phyloP scores from a whole-genome alignment of 2,888 invertebrate species.

The Nasonovia ribisnigri region DNA sequence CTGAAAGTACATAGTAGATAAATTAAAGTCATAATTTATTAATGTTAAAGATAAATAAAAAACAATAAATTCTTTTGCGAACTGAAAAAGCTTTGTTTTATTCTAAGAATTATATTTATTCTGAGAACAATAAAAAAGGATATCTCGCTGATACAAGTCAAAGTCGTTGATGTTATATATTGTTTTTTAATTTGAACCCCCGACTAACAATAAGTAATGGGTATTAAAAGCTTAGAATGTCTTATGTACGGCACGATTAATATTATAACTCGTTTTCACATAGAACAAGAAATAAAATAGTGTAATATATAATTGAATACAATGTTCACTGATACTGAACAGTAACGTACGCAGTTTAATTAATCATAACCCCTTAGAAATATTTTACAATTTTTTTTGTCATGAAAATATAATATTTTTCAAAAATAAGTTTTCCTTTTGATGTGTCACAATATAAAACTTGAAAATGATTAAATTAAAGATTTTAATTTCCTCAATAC shows the following conservation, averaged over 20 bases:
- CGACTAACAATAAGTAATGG: neutral
- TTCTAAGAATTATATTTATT: neutral
- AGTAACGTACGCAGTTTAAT: neutral
- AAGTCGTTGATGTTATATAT: neutral
- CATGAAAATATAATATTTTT: neutral
- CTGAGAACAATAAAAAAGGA: neutral
- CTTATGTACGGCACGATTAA: neutral
- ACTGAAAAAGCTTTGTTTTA: neutral
- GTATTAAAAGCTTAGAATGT: neutral
- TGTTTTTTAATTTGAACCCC: neutral
- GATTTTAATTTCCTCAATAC: neutral
- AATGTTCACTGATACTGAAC: neutral
- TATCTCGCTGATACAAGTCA: neutral
- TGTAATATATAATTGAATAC: neutral
- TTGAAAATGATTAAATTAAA: constrained; percentile 16
- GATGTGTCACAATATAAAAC: neutral
- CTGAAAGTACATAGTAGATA: neutral
- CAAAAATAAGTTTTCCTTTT: neutral
- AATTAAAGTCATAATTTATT: neutral
- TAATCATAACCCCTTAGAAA: neutral
- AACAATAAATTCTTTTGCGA: neutral
- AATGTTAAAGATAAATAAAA: neutral
- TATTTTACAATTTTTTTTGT: neutral
- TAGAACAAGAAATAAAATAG: neutral
- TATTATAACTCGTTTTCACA: neutral